phyloP scores from a whole-genome alignment of 2,888 invertebrate genomes.

The Mimachlamys varia region DNA sequence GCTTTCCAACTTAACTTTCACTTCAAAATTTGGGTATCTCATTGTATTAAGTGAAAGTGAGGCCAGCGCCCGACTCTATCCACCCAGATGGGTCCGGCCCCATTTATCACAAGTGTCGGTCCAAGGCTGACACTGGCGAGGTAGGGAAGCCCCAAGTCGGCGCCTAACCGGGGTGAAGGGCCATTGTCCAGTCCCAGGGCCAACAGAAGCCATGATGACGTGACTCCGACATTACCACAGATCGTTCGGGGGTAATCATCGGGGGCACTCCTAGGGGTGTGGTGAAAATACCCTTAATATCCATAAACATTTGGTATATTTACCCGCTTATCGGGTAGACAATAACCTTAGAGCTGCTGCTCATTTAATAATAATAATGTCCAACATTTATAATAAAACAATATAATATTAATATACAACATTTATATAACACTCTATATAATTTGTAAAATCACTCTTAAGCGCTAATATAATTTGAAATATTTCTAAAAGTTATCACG shows the following conservation, averaged over 20 bases:
- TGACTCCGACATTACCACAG: background rate
- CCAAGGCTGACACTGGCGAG: constrained; percentile 12
- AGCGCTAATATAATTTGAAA: no score
- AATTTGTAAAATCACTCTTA: no score
- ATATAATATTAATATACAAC: no score
- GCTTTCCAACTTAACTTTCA: background rate
- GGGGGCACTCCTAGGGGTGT: background rate
- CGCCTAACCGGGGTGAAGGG: background rate
- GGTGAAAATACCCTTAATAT: background rate
- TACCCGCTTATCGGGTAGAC: background rate
- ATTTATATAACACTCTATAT: no score
- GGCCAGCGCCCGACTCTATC: background rate
- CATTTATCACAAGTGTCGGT: constrained; percentile 13
- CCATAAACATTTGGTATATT: background rate
- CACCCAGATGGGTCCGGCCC: background rate
- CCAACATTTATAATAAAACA: no score
- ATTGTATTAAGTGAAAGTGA: background rate
- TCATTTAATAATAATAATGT: no score
- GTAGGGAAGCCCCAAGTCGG: background rate
- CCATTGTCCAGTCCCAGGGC: constrained; percentile 1
- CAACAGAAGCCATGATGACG: background rate
- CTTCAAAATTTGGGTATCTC: background rate
- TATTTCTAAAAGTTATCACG: no score
- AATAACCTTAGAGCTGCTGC: no score
- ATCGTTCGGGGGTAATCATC: background rate